Conservation (phyloP, 2,888 invertebrate genomes). For the Notodonta dromedarius region DNA sequence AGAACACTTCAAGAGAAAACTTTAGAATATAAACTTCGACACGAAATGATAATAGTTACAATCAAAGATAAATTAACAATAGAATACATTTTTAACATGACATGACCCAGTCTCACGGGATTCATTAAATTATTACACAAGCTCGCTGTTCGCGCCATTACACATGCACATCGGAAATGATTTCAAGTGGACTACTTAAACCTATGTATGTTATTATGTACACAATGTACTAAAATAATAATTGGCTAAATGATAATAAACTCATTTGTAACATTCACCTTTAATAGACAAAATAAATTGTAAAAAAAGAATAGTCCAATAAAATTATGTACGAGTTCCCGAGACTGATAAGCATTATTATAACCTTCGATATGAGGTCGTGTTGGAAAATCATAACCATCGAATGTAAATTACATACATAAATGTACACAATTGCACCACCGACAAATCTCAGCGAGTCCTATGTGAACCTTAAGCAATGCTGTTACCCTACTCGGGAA, state of each 20-base stretch:
- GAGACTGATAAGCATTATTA: conserved; percentile 30
- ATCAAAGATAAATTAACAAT: conserved; percentile 47
- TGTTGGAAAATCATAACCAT: conserved; percentile 50
- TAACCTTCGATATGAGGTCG: conserved; percentile 33
- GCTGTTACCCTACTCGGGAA: not conserved
- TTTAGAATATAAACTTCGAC: conserved; percentile 37
- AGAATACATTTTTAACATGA: conserved; percentile 53
- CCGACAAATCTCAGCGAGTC: conserved; percentile 13
- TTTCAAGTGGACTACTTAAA: conserved; percentile 70
- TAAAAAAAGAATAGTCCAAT: conserved; percentile 38
- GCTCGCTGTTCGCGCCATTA: conserved; percentile 31
- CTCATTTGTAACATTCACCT: conserved; percentile 71
- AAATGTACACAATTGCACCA: conserved; percentile 49
- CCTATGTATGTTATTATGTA: conserved; percentile 65
- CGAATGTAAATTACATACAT: conserved; percentile 33
- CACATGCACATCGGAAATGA: conserved; percentile 54
- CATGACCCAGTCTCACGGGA: conserved; percentile 40
- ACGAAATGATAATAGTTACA: conserved; percentile 43
- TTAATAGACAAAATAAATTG: conserved; percentile 57
- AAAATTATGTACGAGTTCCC: conserved; percentile 31
- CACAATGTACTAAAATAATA: conserved; percentile 66
- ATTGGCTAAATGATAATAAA: conserved; percentile 68
- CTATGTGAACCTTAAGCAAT: not conserved
- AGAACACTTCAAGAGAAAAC: conserved; percentile 37
- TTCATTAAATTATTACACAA: conserved; percentile 38